Base-by-base conservation (phyloP, 2,888 invertebrate genomes). In the Eupithecia vulgata region DNA sequence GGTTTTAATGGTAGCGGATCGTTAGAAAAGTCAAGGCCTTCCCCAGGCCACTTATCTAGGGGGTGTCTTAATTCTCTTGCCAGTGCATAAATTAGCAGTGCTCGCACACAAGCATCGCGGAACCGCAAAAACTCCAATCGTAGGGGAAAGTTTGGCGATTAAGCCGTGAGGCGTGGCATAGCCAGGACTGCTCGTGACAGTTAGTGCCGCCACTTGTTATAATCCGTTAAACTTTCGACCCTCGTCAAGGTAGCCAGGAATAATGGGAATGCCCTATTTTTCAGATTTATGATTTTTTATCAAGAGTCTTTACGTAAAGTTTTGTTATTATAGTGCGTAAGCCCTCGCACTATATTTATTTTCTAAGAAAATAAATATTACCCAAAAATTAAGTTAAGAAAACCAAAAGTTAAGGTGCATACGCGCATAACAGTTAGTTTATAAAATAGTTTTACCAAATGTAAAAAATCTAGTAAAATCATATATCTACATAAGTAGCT, bases 141-240 rank as follows among this genome's bases (percentile, higher is more conserved):
- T 89, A 88, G 89, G 90, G 91, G 86, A 93, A 94, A 94, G 93
- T 94, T 94, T 88, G 91, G 90, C 91, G 93, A 94, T 94, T 94
- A 94, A 94, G 92, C 91, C 91, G 87, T 89, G 91, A 92, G 93
- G 90, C 93, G 93, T 91, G 92, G 91, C 86, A 81, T 81, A 88
- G 91, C 89, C 93, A 92, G 92, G 92, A 89, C 92, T 94, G 94
- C 84, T 87, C 86, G 85, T 90, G 94, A 93, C 94, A 94, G 93
- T 93, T 93, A 93, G 92, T 93, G 91, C 92, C 87, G 88, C 92
- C 92, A 92, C 93, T 93, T 92, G 91, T 92, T 93, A 93, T 93
- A 93, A 93, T 93, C 91, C 90, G 91, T 91, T 90, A 86, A 93
- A 94, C 92, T 94, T 93, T 90, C 88, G 90, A 92, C 93, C 94